phyloP scores from a whole-genome alignment of 2,888 invertebrate species.

The Hypomecis punctinalis region DNA sequence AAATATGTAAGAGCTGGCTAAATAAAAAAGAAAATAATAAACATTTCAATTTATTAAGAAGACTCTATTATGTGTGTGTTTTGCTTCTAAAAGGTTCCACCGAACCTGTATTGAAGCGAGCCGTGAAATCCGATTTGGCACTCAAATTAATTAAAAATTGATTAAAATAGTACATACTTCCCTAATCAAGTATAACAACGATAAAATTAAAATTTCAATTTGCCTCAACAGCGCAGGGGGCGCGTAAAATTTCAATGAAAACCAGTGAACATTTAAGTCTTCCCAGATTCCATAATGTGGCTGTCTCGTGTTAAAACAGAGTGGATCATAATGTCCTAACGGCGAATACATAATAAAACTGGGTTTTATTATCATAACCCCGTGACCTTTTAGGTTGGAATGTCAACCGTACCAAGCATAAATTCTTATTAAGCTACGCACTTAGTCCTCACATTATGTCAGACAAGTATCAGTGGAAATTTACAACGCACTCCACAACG shows the following conservation, averaged over 20 bases:
- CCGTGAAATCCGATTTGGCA: too few species aligned
- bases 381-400: slow-evolving; percentile 36
- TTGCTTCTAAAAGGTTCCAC: too few species aligned
- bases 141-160: background rate
- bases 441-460: slow-evolving; percentile 37
- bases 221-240: slow-evolving; percentile 11
- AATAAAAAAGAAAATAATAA: too few species aligned
- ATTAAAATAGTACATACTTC: background rate
- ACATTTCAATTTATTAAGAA: too few species aligned
- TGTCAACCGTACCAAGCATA: slow-evolving; percentile 36
- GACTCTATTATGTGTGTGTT: too few species aligned
- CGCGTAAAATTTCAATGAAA: slow-evolving; percentile 29
- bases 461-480: slow-evolving; percentile 38
- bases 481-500: slow-evolving; percentile 35
- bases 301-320: slow-evolving; percentile 31
- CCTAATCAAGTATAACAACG: slow-evolving; percentile 1
- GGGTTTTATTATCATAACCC: slow-evolving; percentile 40
- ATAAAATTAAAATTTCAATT: slow-evolving; percentile 28
- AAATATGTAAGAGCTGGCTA: too few species aligned
- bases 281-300: slow-evolving; percentile 26
- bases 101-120: too few species aligned
- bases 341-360: slow-evolving; percentile 39
- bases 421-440: slow-evolving; percentile 39
- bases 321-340: slow-evolving; percentile 39
- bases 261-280: slow-evolving; percentile 26